Conservation (phyloP, 1,140 invertebrate species). For the Macrocentrus cingulum region DNA sequence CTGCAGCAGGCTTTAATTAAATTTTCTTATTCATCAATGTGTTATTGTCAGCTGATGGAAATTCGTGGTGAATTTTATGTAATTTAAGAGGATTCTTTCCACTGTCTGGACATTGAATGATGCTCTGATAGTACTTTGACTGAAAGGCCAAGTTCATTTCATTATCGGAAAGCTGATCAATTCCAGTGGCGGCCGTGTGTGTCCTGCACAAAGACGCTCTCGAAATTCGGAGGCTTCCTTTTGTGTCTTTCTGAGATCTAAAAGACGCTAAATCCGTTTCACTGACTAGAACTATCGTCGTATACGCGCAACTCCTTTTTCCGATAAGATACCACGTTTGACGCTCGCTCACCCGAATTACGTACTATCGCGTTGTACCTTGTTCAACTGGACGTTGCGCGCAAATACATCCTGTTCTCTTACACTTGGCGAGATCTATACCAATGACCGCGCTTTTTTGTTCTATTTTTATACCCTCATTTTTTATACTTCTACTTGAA, state of each 20-base stretch:
- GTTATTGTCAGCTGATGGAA: too few species aligned
- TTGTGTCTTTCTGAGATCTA: slow-evolving; percentile 15
- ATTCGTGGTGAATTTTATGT: too few species aligned
- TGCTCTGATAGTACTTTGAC: not conserved
- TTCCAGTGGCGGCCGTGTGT: slow-evolving; percentile 6
- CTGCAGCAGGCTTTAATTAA: too few species aligned
- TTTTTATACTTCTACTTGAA: too few species aligned
- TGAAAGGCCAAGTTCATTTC: slow-evolving; percentile 34
- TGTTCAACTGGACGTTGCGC: not conserved
- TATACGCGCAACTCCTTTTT: slow-evolving; percentile 2
- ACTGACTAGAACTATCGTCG: slow-evolving; percentile 2
- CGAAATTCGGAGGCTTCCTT: slow-evolving; percentile 9
- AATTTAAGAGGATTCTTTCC: too few species aligned
- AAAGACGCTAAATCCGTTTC: slow-evolving; percentile 4
- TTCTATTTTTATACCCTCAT: too few species aligned
- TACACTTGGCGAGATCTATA: not conserved
- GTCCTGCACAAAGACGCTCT: not conserved
- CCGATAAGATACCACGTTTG: slow-evolving; percentile 21
- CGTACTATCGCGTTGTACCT: slow-evolving; percentile 11
- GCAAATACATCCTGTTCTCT: not conserved
- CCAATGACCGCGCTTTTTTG: not conserved
- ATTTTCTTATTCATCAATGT: too few species aligned
- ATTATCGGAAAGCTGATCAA: slow-evolving; percentile 41
- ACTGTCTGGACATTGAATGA: slow-evolving; percentile 1
- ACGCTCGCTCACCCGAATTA: slow-evolving; percentile 28